Percentiles rank a stretch among this genome's conserved stretches.
Evolutionary conservation across 2,113 vertebrate species (phyloP).

Genomic region (Tursiops truncatus): DNA sequence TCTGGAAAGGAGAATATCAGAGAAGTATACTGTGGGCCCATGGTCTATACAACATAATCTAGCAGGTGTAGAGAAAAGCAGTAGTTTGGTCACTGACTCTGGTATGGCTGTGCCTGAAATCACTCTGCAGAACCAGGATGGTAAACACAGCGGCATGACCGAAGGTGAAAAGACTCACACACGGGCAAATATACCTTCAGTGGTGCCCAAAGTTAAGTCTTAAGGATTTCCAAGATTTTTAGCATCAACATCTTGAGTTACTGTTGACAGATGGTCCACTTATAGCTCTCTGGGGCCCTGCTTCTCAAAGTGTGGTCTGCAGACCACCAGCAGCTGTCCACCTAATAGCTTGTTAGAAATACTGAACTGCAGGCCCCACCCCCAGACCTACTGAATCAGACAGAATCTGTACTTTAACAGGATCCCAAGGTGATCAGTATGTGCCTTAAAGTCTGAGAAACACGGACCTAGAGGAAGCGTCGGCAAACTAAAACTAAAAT

Average conservation of each 20-base stretch:
- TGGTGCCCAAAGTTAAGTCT: background rate
- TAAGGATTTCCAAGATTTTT: background rate
- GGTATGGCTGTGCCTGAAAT: background rate
- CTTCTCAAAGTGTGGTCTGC: background rate
- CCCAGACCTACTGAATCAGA: background rate
- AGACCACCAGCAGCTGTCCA: background rate
- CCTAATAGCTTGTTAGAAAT: background rate
- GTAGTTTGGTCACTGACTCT: background rate
- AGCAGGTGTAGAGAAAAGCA: background rate
- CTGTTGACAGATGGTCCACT: background rate
- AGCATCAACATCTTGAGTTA: background rate
- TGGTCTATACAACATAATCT: background rate
- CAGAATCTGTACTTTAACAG: background rate
- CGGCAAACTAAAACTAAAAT: background rate
- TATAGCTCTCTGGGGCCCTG: background rate
- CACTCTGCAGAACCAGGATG: background rate
- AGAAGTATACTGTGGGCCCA: background rate
- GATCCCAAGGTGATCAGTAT: background rate
- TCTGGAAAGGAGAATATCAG: conserved; percentile 80
- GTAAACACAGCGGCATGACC: background rate
- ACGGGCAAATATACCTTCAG: background rate
- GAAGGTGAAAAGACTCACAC: background rate
- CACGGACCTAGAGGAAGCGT: background rate
- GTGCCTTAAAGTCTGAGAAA: background rate
- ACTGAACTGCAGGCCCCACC: background rate